These are phyloP conservation scores for Channa maculata DNA, from an alignment of 2,113 vertebrate species.

Conservation along the genomic window DNA sequence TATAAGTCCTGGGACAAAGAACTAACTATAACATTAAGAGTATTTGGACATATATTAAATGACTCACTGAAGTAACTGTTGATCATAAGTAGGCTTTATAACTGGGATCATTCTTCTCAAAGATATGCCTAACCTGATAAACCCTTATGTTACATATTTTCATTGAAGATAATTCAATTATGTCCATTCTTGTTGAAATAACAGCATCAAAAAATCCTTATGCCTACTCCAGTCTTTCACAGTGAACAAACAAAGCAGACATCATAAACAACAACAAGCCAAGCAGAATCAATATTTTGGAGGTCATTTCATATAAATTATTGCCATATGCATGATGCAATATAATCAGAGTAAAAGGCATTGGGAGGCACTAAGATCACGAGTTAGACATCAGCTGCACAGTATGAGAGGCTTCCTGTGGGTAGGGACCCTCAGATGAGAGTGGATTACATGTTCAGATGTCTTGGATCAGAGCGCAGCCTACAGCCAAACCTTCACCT, in stretches of 20 bases:
- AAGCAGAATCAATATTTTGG: slow-evolving; percentile 36
- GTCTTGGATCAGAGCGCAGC: slow-evolving; percentile 75
- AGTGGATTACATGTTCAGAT: slow-evolving; percentile 71
- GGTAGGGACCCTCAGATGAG: slow-evolving; percentile 71
- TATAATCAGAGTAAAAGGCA: slow-evolving; percentile 1
- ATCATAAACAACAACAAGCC: slow-evolving; percentile 45
- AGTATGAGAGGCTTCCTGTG: slow-evolving; percentile 69
- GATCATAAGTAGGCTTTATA: slow-evolving; percentile 26
- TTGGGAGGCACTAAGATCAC: slow-evolving; percentile 20
- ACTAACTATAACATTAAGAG: not conserved
- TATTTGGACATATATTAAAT: slow-evolving; percentile 12
- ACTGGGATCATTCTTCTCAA: slow-evolving; percentile 23
- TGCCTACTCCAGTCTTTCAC: slow-evolving; percentile 54
- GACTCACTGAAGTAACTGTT: slow-evolving; percentile 1
- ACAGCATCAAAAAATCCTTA: slow-evolving; percentile 68
- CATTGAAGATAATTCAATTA: slow-evolving; percentile 63
- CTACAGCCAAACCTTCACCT: slow-evolving; percentile 67
- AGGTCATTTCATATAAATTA: slow-evolving; percentile 6
- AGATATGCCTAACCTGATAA: slow-evolving; percentile 37
- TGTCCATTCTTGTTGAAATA: slow-evolving; percentile 47
- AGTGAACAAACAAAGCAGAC: slow-evolving; percentile 52
- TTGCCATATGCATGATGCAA: too few species aligned
- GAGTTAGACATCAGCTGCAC: slow-evolving; percentile 66
- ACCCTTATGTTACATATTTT: slow-evolving; percentile 62
- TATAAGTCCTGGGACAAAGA: too few species aligned